These are phyloP conservation scores for Zaprionus ornatus DNA, from an alignment of 1,140 invertebrate genomes.

Conservation along the genomic window DNA sequence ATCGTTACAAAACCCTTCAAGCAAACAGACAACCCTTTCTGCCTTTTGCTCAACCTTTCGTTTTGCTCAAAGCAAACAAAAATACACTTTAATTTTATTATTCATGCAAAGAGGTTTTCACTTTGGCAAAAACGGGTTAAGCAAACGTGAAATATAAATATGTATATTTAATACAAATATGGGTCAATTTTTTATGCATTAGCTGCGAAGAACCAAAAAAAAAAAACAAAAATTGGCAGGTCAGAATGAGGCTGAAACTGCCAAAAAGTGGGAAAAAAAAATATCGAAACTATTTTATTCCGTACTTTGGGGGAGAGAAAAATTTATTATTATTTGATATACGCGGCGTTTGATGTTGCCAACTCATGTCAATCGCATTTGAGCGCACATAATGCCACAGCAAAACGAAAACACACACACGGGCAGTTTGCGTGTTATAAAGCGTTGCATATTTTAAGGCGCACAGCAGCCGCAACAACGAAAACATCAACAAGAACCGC, in stretches of 20 bases:
- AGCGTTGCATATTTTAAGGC: conserved; percentile 77
- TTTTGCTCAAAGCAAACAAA: conserved; percentile 8
- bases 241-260: neutral
- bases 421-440: conserved; percentile 48
- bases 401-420: conserved; percentile 29
- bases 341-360: conserved; percentile 21
- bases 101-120: conserved; percentile 55
- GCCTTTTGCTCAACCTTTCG: neutral
- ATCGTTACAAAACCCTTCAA: neutral
- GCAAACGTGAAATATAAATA: conserved; percentile 72
- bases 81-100: conserved; percentile 47
- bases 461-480: conserved; percentile 12
- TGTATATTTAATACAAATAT: conserved; percentile 72
- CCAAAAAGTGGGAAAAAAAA: neutral
- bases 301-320: neutral
- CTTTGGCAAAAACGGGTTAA: conserved; percentile 46
- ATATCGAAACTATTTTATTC: conserved; percentile 5
- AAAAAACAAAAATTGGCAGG: conserved; percentile 12
- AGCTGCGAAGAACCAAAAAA: conserved; percentile 26
- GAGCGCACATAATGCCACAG: conserved; percentile 70
- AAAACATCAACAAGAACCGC: conserved; percentile 6
- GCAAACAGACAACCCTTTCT: neutral
- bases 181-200: conserved; percentile 77
- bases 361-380: conserved; percentile 67
- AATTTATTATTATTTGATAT: conserved; percentile 29